Conservation (phyloP, 2,113 vertebrate genomes). For the Pluvialis apricaria region DNA sequence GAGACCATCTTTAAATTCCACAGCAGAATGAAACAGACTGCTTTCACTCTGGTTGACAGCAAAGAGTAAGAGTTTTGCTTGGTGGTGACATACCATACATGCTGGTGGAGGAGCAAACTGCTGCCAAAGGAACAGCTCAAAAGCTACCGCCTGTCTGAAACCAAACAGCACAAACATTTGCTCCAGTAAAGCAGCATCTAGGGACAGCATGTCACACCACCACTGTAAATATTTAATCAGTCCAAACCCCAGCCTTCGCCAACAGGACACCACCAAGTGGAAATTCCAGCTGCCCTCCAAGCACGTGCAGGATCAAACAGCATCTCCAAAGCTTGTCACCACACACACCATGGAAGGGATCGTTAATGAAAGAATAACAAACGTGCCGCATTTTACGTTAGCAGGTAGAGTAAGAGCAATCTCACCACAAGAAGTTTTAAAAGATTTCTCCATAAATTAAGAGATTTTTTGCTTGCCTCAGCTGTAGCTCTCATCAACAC, state of each 20-base stretch:
- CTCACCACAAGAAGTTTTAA: not conserved
- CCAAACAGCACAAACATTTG: not conserved
- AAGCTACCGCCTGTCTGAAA: not conserved
- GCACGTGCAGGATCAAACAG: not conserved
- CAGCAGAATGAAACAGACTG: not conserved
- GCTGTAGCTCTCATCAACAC: not conserved
- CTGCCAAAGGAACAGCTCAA: not conserved
- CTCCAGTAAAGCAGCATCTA: not conserved
- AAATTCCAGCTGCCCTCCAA: not conserved
- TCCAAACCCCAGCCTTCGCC: not conserved
- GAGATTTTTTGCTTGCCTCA: not conserved
- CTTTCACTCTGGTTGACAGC: not conserved
- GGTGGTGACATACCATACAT: rapidly evolving
- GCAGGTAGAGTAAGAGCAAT: not conserved
- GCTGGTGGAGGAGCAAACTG: not conserved
- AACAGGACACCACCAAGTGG: not conserved
- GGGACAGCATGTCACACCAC: not conserved
- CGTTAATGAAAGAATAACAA: not conserved
- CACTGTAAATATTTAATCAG: not conserved
- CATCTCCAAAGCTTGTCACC: not conserved
- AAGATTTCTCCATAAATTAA: not conserved
- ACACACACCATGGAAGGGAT: not conserved
- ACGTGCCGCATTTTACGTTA: rapidly evolving
- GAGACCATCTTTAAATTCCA: not conserved
- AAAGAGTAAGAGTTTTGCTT: not conserved